Percentiles rank a stretch among this genome's conserved stretches.
Evolutionary conservation across 2,888 invertebrate genomes (phyloP).

Genomic region (Drosophila peninsularis): DNA sequence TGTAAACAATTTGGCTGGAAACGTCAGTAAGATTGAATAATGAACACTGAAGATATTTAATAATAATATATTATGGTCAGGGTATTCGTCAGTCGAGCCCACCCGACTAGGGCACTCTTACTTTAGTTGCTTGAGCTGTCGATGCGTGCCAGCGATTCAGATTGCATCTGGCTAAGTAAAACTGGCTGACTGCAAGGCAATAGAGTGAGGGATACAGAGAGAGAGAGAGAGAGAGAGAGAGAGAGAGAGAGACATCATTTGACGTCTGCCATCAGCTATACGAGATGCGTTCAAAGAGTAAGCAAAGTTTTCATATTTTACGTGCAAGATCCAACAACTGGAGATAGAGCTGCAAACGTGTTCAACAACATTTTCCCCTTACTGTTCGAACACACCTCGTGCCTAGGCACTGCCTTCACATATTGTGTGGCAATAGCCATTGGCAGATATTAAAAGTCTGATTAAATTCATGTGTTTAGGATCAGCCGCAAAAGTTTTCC

Average conservation of each 20-base stretch:
- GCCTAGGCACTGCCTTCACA: constrained; percentile 26
- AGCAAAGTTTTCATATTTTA: background rate
- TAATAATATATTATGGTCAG: background rate
- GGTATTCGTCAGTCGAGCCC: background rate
- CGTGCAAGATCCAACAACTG: background rate
- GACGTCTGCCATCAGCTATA: constrained; percentile 34
- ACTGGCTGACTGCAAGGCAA: constrained; percentile 1
- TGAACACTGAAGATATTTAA: background rate
- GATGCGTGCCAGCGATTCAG: constrained; percentile 50
- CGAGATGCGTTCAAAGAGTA: background rate
- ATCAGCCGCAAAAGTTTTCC: constrained; percentile 47
- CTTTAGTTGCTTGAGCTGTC: constrained; percentile 31
- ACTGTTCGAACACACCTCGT: background rate
- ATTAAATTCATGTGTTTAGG: constrained; percentile 58
- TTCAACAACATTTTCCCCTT: background rate
- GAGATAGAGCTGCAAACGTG: background rate
- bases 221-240: background rate
- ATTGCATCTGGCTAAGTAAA: constrained; percentile 46
- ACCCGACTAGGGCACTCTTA: background rate
- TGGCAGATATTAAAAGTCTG: constrained; percentile 54
- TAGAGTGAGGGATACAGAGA: too few relatives aligned
- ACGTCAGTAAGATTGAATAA: background rate
- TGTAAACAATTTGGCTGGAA: background rate
- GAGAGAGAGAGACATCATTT: constrained; percentile 8
- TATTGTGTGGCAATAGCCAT: constrained; percentile 37